Evolutionary conservation across 2,797 vertebrate species (phyloP).

Genomic region (Liasis olivaceus): DNA sequence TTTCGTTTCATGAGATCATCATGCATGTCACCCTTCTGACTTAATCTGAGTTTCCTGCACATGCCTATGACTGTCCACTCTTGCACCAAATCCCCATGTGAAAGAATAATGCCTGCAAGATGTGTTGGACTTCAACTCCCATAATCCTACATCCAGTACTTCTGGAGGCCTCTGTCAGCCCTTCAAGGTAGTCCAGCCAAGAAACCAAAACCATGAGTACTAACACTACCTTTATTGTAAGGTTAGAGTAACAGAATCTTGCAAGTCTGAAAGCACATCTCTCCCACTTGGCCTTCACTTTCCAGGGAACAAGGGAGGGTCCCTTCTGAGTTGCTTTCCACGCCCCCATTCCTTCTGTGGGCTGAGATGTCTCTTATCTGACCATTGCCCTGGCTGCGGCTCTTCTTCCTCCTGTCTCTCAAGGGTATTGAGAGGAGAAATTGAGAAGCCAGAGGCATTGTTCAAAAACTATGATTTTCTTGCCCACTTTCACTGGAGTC

Average conservation of each 20-base stretch:
- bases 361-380: not conserved
- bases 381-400: not conserved
- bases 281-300: not conserved
- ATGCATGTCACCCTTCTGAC: not conserved
- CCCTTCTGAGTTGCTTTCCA: not conserved
- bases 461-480: not conserved
- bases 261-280: not conserved
- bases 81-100: not conserved
- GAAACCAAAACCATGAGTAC: not conserved
- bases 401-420: not conserved
- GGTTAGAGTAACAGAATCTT: not conserved
- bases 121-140: not conserved
- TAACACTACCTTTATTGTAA: not conserved
- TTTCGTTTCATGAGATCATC: not conserved
- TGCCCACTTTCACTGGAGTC: not conserved
- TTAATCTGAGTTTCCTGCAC: not conserved
- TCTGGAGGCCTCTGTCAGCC: not conserved
- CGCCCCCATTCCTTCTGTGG: not conserved
- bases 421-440: not conserved
- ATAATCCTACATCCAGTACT: not conserved
- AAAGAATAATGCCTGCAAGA: not conserved
- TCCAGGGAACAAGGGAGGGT: not conserved
- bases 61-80: not conserved
- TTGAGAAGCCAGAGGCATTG: not conserved
- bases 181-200: not conserved